phyloP scores from a whole-genome alignment of 2,888 invertebrate genomes.

The Stenurella melanura region DNA sequence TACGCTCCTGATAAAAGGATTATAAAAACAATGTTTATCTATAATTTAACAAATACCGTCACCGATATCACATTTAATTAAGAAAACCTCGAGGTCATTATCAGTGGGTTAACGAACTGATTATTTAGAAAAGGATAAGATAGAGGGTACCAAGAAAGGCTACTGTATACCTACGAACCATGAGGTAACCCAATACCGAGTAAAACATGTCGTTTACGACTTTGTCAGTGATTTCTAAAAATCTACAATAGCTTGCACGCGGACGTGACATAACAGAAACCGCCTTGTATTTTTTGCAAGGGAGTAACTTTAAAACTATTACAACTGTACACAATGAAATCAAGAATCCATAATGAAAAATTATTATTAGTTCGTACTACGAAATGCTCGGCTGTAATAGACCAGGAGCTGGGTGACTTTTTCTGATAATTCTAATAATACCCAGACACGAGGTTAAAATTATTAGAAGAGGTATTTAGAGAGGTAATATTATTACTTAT shows the following conservation, averaged over 20 bases:
- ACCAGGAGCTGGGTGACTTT: too few species aligned
- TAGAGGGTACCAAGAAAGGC: conserved; percentile 53
- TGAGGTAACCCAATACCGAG: conserved; percentile 26
- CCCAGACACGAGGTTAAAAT: too few species aligned
- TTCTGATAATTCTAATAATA: too few species aligned
- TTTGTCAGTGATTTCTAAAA: conserved; percentile 23
- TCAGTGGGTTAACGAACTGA: conserved; percentile 55
- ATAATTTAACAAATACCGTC: conserved; percentile 22
- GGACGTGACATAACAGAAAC: too few species aligned
- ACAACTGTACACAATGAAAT: too few species aligned
- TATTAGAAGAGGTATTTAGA: too few species aligned
- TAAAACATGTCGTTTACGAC: conserved; percentile 21
- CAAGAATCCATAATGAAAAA: too few species aligned
- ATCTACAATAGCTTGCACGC: neutral
- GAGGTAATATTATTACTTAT: too few species aligned
- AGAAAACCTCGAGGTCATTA: conserved; percentile 53
- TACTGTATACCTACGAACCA: conserved; percentile 5
- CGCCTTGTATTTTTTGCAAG: too few species aligned
- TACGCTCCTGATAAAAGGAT: conserved; percentile 7
- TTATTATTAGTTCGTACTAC: too few species aligned
- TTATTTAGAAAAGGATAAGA: conserved; percentile 54
- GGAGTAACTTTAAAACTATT: too few species aligned
- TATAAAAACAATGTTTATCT: conserved; percentile 26
- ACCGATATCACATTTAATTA: conserved; percentile 16
- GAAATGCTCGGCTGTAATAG: too few species aligned